phyloP scores from a whole-genome alignment of 2,888 invertebrate species.

The Limenitis camilla region DNA sequence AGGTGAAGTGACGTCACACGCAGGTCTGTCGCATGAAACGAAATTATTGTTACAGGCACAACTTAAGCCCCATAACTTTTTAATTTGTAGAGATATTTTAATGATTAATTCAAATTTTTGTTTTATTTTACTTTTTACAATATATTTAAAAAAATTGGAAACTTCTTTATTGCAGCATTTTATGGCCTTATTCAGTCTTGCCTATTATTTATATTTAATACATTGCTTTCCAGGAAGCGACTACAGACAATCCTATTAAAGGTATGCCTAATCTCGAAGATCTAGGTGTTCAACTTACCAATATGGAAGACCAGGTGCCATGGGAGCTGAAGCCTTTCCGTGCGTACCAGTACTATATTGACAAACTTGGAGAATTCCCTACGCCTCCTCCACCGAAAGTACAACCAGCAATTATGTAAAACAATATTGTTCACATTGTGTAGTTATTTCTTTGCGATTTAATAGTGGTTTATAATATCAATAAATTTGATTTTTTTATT shows the following conservation, averaged over 20 bases:
- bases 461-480: neutral
- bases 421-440: neutral
- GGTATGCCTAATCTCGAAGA: conserved; percentile 88
- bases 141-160: no score
- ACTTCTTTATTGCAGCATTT: no score
- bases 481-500: no score
- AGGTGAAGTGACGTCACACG: no score
- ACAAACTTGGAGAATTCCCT: conserved; percentile 83
- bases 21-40: no score
- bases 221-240: conserved; percentile 77
- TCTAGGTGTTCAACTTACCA: conserved; percentile 84
- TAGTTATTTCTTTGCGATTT: neutral
- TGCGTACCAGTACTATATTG: conserved; percentile 81
- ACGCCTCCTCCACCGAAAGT: conserved; percentile 76
- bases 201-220: no score
- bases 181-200: no score
- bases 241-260: conserved; percentile 78
- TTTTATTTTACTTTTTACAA: no score
- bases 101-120: no score
- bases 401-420: conserved; percentile 28
- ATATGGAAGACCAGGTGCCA: conserved; percentile 86
- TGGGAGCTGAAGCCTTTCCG: conserved; percentile 86
- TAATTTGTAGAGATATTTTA: no score
- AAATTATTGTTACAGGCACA: no score
- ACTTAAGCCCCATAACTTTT: no score